These are phyloP conservation scores for Ichneumoninae sp. DNA, from an alignment of 2,888 invertebrate species.

Conservation along the genomic window DNA sequence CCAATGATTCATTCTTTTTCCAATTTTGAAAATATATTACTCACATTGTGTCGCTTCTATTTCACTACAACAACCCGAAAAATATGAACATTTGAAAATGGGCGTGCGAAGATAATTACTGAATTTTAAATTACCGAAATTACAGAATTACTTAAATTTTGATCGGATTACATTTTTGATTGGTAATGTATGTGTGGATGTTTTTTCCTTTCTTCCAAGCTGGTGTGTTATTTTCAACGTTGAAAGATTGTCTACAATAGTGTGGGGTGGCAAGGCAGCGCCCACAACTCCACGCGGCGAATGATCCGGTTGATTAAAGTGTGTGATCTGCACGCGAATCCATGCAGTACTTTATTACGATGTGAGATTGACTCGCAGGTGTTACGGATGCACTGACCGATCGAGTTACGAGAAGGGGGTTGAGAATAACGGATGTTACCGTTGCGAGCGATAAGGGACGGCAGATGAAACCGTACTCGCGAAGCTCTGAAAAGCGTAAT, in stretches of 20 bases:
- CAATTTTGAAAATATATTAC: too few species aligned
- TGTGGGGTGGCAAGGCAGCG: too few species aligned
- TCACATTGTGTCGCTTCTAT: too few species aligned
- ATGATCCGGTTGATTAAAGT: background rate
- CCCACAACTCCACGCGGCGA: background rate
- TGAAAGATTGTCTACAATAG: background rate
- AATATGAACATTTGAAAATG: too few species aligned
- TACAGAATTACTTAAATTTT: too few species aligned
- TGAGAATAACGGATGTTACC: slow-evolving; percentile 30
- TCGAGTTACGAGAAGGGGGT: slow-evolving; percentile 24
- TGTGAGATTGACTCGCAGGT: slow-evolving; percentile 5
- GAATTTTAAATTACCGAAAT: too few species aligned
- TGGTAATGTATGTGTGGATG: too few species aligned
- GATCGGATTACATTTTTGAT: too few species aligned
- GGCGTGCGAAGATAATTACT: too few species aligned
- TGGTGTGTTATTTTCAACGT: background rate
- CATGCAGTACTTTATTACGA: background rate
- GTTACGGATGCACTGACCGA: slow-evolving; percentile 6
- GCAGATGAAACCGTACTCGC: background rate
- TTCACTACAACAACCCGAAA: too few species aligned
- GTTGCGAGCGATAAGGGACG: slow-evolving; percentile 23
- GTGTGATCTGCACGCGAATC: background rate
- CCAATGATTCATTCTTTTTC: too few species aligned
- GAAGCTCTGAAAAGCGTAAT: slow-evolving; percentile 22
- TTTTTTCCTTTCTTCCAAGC: background rate